phyloP scores from a whole-genome alignment of 2,797 vertebrate species.

The Takifugu ocellatus region DNA sequence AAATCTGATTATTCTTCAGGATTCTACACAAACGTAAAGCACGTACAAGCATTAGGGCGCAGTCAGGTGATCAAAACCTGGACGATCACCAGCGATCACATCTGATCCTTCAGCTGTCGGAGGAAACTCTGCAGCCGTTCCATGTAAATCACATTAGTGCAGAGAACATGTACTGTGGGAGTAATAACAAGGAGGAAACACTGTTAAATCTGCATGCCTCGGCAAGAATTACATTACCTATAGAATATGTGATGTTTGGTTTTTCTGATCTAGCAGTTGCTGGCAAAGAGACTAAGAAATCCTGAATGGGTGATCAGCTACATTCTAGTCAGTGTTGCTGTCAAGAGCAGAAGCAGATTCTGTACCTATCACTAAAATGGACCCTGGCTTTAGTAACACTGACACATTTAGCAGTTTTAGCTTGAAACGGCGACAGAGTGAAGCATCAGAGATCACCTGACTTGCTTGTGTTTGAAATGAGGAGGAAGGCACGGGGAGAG shows the following conservation, averaged over 20 bases:
- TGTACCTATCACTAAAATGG: constrained; percentile 30
- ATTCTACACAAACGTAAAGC: constrained; percentile 27
- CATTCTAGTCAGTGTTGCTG: constrained; percentile 30
- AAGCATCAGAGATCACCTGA: constrained; percentile 14
- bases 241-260: constrained; percentile 7
- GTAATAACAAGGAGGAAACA: constrained; percentile 27
- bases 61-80: constrained; percentile 30
- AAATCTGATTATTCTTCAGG: constrained; percentile 22
- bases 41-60: constrained; percentile 41
- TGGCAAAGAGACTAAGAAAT: constrained; percentile 43
- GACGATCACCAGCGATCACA: constrained; percentile 22
- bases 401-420: constrained; percentile 33
- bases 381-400: constrained; percentile 35
- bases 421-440: constrained; percentile 17
- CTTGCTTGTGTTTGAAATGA: constrained; percentile 48
- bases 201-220: constrained; percentile 27
- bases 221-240: constrained; percentile 15
- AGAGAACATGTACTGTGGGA: background rate
- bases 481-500: constrained; percentile 76
- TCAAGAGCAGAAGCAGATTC: constrained; percentile 39
- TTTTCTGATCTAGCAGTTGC: constrained; percentile 15
- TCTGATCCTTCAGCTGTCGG: no score
- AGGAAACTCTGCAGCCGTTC: no score
- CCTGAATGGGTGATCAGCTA: constrained; percentile 36
- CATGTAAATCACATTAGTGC: no score